Base-by-base conservation (phyloP, 2,888 invertebrate genomes). In the Tenthredo notha region DNA sequence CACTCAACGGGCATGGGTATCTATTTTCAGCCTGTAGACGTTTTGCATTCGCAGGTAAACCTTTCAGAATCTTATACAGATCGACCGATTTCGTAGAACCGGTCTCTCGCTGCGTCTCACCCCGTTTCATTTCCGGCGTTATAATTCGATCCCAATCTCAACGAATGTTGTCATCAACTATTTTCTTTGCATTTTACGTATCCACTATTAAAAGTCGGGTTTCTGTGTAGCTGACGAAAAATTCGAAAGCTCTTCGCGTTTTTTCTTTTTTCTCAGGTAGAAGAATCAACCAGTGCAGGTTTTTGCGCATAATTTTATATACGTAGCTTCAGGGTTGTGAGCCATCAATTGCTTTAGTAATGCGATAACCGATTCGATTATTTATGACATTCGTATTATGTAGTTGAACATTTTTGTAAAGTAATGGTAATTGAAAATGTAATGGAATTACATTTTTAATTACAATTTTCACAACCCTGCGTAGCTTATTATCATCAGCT, bases 21-120 rank as follows among this genome's bases (percentile, higher is more conserved):
- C 80, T 80, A 80, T 80, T 80, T 80, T 40, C 33, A 80, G 37
- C n/a, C 54, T 21, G 75, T 43, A 80, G 58, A 58, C n/a, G 61
- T 80, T 80, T 80, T 80, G 80, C 80, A 80, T 80, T 61, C 80
- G 40, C 40, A 80, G 80, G 80, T 80, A 80, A 80, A 61, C 33
- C 80, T 80, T 80, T 80, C 61, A 40, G 37, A 21, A 61, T 37
- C 80, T 61, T 58, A 40, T 61, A 40, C 29, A 80, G 80, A 80
- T 80, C 58, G 61, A 40, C 40, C 18, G 80, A 80, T 80, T 80
- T 80, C 80, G 40, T n/a, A 61, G 61, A 80, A 80, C 80, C 80
- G 80, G 80, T 80, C 18, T 61, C 61, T 61, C 37, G 18, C 77
- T 15, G 0, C 25, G 15, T 33, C 29, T 33, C 61, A 29, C 80